Evolutionary conservation across 2,888 invertebrate genomes (phyloP), one percentile per base, ranked within the genome.

Genomic region (Rhaphigaster nebulosa): DNA sequence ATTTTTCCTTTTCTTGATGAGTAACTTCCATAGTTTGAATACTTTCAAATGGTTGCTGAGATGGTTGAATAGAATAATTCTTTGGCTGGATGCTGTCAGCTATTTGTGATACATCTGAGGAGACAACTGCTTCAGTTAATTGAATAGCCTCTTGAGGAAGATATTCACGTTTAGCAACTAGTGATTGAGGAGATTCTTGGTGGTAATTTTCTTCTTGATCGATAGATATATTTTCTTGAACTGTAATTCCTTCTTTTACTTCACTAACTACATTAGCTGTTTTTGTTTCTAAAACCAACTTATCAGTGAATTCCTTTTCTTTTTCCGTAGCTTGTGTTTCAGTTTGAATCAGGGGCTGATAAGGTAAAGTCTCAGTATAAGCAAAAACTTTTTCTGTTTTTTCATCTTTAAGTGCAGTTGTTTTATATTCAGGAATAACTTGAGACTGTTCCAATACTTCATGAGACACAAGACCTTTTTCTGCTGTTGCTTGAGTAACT

Each of bases 241-340:
- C 92, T 18, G 92, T 93, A 52, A 93, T 91, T 84, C 93, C 92
- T 91, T 93, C 92, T 91, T 92, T 93, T 10, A 92, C 92, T 45
- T 93, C 93, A 88, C 92, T 92, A 38, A 92, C 91, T 15, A 93
- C 87, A 88, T 92, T 92, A 52, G 93, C 92, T 90, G 90, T 93
- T 90, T 93, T 93, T 54, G 91, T 92, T 76, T 93, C 93, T 84
- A 92, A 92, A 87, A 92, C 92, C 45, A 92, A 90, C 90, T 92
- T 76, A 70, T 91, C 91, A 34, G 91, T 87, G 54, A 95, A 93
- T 41, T 93, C 92, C 90, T 93, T 93, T 94, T 95, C 95, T 92
- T 93, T 94, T 93, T 96, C 95, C 45, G 94, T 95, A 54, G 94
- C 91, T 76, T 95, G 92, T 65, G 95, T 93, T 93, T 95, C 95